phyloP scores from a whole-genome alignment of 2,797 vertebrate species.

The Manis crassicaudata region DNA sequence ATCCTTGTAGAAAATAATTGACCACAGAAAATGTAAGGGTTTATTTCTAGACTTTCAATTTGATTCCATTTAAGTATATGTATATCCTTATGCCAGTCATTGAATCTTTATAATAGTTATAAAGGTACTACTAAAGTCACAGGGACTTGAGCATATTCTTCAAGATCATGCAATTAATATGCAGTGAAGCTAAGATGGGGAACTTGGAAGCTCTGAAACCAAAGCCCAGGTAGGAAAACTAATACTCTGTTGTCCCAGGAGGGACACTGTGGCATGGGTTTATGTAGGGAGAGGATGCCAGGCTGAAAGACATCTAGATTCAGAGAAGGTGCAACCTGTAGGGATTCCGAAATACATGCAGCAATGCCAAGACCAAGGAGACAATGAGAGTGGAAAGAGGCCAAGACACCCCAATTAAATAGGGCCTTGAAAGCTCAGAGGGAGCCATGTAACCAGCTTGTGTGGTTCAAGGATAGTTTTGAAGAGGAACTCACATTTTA shows the following conservation, averaged over 20 bases:
- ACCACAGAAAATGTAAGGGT: slow-evolving; percentile 23
- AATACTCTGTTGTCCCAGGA: slow-evolving; percentile 2
- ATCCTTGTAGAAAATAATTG: slow-evolving; percentile 46
- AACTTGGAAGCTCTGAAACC: slow-evolving; percentile 47
- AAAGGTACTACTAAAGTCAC: slow-evolving; percentile 11
- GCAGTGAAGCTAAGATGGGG: not conserved
- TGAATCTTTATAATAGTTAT: slow-evolving; percentile 6
- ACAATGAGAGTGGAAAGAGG: slow-evolving; percentile 23
- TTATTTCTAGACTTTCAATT: slow-evolving; percentile 29
- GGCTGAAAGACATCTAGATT: slow-evolving; percentile 58
- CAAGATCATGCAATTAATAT: slow-evolving; percentile 25
- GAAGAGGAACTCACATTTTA: slow-evolving; percentile 27
- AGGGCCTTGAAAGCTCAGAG: slow-evolving; percentile 13
- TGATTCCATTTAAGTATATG: not conserved
- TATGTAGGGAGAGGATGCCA: slow-evolving; percentile 35
- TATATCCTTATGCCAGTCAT: not conserved
- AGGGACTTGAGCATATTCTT: slow-evolving; percentile 39
- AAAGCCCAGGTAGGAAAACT: slow-evolving; percentile 35
- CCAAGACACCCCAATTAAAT: slow-evolving; percentile 58
- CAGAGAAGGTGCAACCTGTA: slow-evolving; percentile 15
- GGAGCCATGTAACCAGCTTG: not conserved
- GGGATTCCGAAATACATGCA: slow-evolving; percentile 14
- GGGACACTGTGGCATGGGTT: not conserved
- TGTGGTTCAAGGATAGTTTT: slow-evolving; percentile 13
- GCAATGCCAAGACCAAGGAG: slow-evolving; percentile 30